Percentiles rank a stretch among this genome's conserved stretches.
Evolutionary conservation across 2,888 invertebrate genomes (phyloP).

Genomic region (Timema cristinae): DNA sequence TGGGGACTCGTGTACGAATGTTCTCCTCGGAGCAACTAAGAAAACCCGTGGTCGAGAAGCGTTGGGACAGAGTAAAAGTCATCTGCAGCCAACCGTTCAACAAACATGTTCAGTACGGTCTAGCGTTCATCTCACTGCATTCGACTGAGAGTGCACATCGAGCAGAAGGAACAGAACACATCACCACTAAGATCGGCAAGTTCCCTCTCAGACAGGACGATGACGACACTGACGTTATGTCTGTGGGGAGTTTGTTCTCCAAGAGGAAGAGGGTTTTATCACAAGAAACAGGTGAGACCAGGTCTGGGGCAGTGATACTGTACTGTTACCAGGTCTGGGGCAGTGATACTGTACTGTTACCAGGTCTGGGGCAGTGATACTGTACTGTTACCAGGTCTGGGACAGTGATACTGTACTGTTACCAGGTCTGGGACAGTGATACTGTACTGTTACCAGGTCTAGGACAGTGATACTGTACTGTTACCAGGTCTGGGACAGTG

Average conservation of each 20-base stretch:
- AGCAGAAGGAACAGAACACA: constrained; percentile 30
- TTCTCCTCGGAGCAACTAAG: constrained; percentile 61
- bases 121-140: constrained; percentile 73
- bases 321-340: no score
- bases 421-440: no score
- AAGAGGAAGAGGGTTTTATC: no score
- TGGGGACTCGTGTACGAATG: constrained; percentile 67
- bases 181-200: constrained; percentile 42
- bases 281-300: no score
- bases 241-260: constrained; percentile 49
- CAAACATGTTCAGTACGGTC: constrained; percentile 70
- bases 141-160: constrained; percentile 38
- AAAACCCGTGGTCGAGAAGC: constrained; percentile 52
- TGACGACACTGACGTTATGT: constrained; percentile 52
- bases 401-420: no score
- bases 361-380: no score
- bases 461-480: no score
- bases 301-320: no score
- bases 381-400: no score
- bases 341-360: no score
- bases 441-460: no score
- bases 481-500: no score
- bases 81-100: constrained; percentile 87
- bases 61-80: constrained; percentile 80
- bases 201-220: constrained; percentile 53